Conservation (phyloP, 2,797 vertebrate genomes). For the Melopsittacus undulatus region DNA sequence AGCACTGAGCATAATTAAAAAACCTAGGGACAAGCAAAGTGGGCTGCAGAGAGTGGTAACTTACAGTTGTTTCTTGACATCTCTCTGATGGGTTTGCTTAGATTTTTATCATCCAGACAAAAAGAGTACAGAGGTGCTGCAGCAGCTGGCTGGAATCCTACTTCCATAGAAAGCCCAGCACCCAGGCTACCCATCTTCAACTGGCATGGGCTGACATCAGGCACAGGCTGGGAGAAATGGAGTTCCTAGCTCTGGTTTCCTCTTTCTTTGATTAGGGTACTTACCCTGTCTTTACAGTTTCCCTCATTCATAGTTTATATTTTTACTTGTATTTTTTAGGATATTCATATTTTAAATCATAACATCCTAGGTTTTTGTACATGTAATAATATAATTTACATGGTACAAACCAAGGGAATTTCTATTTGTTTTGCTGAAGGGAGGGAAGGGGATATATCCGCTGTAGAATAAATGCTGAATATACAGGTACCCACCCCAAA, state of each 20-base stretch:
- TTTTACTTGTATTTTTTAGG: background rate
- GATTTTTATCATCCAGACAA: background rate
- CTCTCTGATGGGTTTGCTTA: background rate
- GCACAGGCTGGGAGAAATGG: background rate
- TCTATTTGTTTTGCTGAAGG: background rate
- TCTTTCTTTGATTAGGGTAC: background rate
- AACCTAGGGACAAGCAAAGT: background rate
- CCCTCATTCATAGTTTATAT: background rate
- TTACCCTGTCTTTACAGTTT: background rate
- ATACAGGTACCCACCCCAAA: background rate
- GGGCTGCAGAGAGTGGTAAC: background rate
- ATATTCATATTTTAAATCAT: background rate
- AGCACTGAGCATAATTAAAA: background rate
- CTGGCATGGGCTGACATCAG: background rate
- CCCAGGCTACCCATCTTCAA: rapidly evolving
- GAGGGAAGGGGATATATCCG: background rate
- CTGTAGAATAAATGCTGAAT: slow-evolving; percentile 28
- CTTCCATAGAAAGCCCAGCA: background rate
- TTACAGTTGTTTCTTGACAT: background rate
- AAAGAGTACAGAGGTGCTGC: background rate
- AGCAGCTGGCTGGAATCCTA: background rate
- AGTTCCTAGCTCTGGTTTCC: background rate
- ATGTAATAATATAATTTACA: background rate
- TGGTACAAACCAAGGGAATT: background rate
- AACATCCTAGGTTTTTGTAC: background rate